Conservation (phyloP, 2,888 invertebrate genomes). For the Autographa pulchrina region DNA sequence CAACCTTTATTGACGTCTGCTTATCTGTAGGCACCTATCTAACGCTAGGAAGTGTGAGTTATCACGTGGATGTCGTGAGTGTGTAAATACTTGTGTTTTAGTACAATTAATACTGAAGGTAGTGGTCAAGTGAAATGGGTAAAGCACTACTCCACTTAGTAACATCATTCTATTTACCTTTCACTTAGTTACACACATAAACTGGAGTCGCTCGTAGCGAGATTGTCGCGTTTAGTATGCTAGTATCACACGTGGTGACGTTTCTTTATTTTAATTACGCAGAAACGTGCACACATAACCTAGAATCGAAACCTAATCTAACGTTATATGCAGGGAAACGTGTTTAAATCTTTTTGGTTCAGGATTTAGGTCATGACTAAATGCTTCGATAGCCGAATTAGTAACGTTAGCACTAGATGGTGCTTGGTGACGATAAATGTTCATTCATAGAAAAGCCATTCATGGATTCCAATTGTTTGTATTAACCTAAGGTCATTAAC, state of each 20-base stretch:
- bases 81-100: slow-evolving; percentile 7
- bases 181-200: slow-evolving; percentile 36
- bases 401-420: slow-evolving; percentile 45
- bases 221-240: slow-evolving; percentile 21
- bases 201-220: slow-evolving; percentile 21
- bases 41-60: slow-evolving; percentile 11
- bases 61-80: slow-evolving; percentile 8
- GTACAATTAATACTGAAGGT: slow-evolving; percentile 36
- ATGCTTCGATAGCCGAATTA: slow-evolving; percentile 40
- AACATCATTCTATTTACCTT: slow-evolving; percentile 40
- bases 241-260: slow-evolving; percentile 17
- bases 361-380: slow-evolving; percentile 60
- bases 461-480: slow-evolving; percentile 60
- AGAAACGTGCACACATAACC: slow-evolving; percentile 10
- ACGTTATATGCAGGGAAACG: slow-evolving; percentile 37
- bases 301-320: slow-evolving; percentile 25
- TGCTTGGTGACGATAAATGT: slow-evolving; percentile 27
- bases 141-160: slow-evolving; percentile 54
- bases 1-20: slow-evolving; percentile 11
- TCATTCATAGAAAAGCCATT: slow-evolving; percentile 47
- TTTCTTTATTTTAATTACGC: slow-evolving; percentile 19
- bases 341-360: slow-evolving; percentile 43
- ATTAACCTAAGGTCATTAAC: slow-evolving; percentile 56
- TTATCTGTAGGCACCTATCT: background rate
- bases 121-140: slow-evolving; percentile 42